phyloP scores from a whole-genome alignment of 2,888 invertebrate species.

The Stegophylla sp. region DNA sequence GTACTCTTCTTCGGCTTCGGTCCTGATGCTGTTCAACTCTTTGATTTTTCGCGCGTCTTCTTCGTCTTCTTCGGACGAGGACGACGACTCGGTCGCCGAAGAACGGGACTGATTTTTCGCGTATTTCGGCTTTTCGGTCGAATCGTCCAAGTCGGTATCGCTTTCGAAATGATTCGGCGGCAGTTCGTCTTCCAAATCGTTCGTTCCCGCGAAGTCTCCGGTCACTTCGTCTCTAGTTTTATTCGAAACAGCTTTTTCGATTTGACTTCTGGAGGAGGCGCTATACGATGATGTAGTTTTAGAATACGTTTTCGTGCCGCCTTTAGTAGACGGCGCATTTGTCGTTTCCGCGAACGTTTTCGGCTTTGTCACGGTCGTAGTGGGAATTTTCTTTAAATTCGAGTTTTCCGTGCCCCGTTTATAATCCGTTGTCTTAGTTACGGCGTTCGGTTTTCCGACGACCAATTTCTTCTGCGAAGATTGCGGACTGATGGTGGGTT shows the following conservation, averaged over 20 bases:
- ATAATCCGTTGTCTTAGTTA: slow-evolving; percentile 24
- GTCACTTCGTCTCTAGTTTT: slow-evolving; percentile 18
- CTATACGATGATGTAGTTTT: too few species aligned
- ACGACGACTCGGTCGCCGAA: not conserved
- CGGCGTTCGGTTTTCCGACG: slow-evolving; percentile 12
- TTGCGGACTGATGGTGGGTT: slow-evolving; percentile 32
- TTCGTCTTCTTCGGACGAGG: not conserved
- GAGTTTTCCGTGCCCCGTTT: not conserved
- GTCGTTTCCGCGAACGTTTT: not conserved
- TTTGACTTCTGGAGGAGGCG: slow-evolving; percentile 24
- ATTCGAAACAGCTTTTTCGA: not conserved
- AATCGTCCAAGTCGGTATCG: slow-evolving; percentile 66
- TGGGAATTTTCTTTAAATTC: not conserved
- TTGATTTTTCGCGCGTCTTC: slow-evolving; percentile 55
- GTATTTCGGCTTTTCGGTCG: not conserved
- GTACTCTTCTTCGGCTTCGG: slow-evolving; percentile 61
- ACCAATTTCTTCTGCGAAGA: slow-evolving; percentile 36
- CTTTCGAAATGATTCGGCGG: slow-evolving; percentile 67
- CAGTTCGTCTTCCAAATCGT: slow-evolving; percentile 62
- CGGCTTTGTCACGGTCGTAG: not conserved
- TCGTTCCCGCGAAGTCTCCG: slow-evolving; percentile 40
- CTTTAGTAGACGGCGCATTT: slow-evolving; percentile 17
- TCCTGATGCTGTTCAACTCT: slow-evolving; percentile 60
- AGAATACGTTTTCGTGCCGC: not conserved
- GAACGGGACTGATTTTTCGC: not conserved